Conservation (phyloP, 2,113 vertebrate species). For the Tachycineta bicolor region DNA sequence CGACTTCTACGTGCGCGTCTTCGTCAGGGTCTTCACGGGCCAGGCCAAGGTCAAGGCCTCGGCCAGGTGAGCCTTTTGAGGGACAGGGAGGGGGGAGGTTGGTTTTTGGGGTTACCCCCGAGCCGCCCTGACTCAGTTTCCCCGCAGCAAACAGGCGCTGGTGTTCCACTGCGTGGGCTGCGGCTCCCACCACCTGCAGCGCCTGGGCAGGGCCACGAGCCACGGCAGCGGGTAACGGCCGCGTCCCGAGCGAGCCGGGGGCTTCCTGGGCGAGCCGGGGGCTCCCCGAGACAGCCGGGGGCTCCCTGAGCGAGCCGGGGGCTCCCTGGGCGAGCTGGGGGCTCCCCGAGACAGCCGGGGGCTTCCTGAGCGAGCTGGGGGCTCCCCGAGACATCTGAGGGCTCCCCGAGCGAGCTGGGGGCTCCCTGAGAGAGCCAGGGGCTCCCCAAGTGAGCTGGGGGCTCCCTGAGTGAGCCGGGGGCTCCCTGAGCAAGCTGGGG, state of each 20-base stretch:
- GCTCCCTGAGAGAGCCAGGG: too few relatives aligned
- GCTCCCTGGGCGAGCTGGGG: too few relatives aligned
- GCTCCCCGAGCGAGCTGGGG: too few relatives aligned
- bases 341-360: too few relatives aligned
- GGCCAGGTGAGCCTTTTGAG: too few relatives aligned
- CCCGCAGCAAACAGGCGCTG: conserved; percentile 86
- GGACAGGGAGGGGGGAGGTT: too few relatives aligned
- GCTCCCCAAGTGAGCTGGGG: too few relatives aligned
- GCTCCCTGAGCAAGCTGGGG: too few relatives aligned
- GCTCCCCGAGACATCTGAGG: fast-evolving
- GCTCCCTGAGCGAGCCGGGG: too few relatives aligned
- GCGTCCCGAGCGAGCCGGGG: too few relatives aligned
- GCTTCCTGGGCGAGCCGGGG: fast-evolving
- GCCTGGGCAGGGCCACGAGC: conserved; percentile 78
- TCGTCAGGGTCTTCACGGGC: conserved; percentile 85
- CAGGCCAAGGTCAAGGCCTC: conserved; percentile 90
- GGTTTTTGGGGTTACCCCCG: too few relatives aligned
- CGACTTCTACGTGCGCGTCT: conserved; percentile 92
- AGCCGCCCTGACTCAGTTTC: fast-evolving
- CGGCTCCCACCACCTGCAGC: conserved; percentile 86
- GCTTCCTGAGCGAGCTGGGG: fast-evolving
- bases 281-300: fast-evolving
- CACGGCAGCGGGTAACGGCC: conserved; percentile 63
- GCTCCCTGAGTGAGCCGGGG: too few relatives aligned
- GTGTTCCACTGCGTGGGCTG: conserved; percentile 93